Evolutionary conservation across 2,113 vertebrate genomes (phyloP).

Genomic region (Nicator chloris): DNA sequence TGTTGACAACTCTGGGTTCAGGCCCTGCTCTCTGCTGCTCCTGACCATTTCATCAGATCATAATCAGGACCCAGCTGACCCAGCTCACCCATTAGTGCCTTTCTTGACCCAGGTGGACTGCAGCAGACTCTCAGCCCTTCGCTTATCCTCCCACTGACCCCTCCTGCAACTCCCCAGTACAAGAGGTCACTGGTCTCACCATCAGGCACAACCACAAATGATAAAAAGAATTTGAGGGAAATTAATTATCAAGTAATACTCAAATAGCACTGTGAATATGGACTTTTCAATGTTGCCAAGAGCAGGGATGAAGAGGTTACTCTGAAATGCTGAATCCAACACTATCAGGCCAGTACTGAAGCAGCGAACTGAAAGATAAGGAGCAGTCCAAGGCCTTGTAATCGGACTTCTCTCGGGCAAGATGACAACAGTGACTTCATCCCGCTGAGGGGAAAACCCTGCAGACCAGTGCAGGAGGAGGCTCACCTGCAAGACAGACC

Average conservation of each 20-base stretch:
- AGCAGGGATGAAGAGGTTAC: neutral
- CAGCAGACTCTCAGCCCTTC: neutral
- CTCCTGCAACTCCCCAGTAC: fast-evolving
- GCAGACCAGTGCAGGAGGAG: neutral
- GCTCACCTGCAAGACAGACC: neutral
- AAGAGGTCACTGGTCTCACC: neutral
- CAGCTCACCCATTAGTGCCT: fast-evolving
- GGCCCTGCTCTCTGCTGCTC: neutral
- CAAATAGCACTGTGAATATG: neutral
- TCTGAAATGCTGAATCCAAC: neutral
- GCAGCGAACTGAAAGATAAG: neutral
- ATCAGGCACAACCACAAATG: neutral
- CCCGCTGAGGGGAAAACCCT: neutral
- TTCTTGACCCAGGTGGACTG: neutral
- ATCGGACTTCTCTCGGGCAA: neutral
- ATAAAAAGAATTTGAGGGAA: neutral
- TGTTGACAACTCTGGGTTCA: neutral
- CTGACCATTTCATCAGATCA: neutral
- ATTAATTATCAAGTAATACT: neutral
- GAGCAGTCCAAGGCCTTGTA: neutral
- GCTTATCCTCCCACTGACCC: neutral
- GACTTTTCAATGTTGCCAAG: fast-evolving
- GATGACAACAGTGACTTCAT: neutral
- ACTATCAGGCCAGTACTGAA: neutral
- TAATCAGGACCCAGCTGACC: neutral